A percentile compares a stretch with the other conserved stretches of the same genome.
phyloP scores from a whole-genome alignment of 2,888 invertebrate genomes.

The Chaitophorus viminalis region DNA sequence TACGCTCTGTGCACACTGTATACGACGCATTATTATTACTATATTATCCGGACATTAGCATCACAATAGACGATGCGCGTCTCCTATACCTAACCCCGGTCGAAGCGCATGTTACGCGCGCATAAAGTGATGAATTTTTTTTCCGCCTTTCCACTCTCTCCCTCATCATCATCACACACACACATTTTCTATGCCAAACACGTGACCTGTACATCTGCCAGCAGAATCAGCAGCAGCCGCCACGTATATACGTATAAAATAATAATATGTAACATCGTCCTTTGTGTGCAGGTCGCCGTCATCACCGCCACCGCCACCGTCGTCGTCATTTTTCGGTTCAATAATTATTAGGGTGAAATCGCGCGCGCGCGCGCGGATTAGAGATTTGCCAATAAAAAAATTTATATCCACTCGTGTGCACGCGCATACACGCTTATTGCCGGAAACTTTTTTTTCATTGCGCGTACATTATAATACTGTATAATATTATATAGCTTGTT shows the following conservation, averaged over 20 bases:
- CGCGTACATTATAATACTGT: too few relatives aligned
- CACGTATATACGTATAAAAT: not conserved
- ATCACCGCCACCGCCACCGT: not conserved
- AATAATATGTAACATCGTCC: not conserved
- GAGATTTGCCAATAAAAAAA: conserved; percentile 16
- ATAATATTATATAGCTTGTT: too few relatives aligned
- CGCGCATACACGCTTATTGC: not conserved
- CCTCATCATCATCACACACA: too few relatives aligned
- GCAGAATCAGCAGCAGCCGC: not conserved
- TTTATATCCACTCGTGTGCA: not conserved
- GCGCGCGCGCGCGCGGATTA: not conserved
- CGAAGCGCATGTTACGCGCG: not conserved
- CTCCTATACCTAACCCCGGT: not conserved
- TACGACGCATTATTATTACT: not conserved
- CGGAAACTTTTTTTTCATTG: not conserved
- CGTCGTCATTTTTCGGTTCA: conserved; percentile 19
- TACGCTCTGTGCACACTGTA: not conserved
- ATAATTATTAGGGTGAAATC: conserved; percentile 20
- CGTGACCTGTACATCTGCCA: conserved; percentile 31
- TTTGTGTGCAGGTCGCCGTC: not conserved
- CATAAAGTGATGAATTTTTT: not conserved
- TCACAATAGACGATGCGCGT: not conserved
- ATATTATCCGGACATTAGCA: not conserved
- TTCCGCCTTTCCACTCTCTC: not conserved
- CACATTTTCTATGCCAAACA: not conserved